Evolutionary conservation across 64 coral and sea anemone species (phyloP).

Genomic region (Montipora sp.): DNA sequence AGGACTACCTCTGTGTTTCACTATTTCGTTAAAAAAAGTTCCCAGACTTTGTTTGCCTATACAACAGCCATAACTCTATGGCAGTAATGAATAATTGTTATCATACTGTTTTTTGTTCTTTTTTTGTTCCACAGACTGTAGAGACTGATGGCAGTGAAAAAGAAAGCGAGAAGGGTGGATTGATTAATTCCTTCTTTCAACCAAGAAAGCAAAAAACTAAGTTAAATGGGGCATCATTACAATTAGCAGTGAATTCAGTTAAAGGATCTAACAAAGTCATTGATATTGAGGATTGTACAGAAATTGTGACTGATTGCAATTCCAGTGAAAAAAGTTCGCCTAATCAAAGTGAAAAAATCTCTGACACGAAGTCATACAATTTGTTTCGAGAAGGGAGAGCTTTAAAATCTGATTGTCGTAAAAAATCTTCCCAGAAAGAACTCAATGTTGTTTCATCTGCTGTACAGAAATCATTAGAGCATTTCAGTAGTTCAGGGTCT

Average conservation of each 20-base stretch:
- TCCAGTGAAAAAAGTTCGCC: not conserved
- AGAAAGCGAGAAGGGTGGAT: not conserved
- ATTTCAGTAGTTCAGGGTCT: slow-evolving; percentile 40
- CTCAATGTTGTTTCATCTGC: not conserved
- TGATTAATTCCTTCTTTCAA: slow-evolving; percentile 34
- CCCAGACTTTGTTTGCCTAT: too few relatives aligned
- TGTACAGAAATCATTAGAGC: not conserved
- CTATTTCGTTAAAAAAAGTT: too few relatives aligned
- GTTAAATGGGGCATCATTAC: not conserved
- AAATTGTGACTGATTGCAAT: not conserved
- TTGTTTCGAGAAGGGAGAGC: not conserved
- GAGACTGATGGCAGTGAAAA: not conserved
- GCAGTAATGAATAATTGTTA: not conserved
- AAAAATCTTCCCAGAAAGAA: not conserved
- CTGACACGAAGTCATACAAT: not conserved
- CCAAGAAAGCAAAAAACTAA: not conserved
- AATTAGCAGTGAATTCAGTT: not conserved
- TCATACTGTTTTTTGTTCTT: not conserved
- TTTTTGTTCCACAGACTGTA: not conserved
- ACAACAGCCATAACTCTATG: too few relatives aligned
- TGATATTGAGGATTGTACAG: not conserved
- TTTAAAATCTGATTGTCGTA: not conserved
- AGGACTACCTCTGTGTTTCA: too few relatives aligned
- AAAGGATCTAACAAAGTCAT: not conserved
- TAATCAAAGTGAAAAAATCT: not conserved